phyloP scores from a whole-genome alignment of 2,113 vertebrate genomes.

The Grus americana region DNA sequence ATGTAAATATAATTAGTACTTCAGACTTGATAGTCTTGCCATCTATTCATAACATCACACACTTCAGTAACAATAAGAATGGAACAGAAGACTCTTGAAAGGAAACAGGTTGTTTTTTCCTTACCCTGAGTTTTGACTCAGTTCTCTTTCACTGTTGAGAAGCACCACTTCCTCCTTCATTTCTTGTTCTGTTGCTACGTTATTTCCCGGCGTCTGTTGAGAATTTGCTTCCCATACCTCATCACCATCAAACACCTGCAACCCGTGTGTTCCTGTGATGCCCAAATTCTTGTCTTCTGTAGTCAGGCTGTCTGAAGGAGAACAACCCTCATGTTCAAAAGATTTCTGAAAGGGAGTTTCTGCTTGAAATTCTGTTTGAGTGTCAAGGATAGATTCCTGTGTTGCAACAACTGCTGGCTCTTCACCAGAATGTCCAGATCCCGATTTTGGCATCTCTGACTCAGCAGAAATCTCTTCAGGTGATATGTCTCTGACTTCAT shows the following conservation, averaged over 20 bases:
- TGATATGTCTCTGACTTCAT: constrained; percentile 53
- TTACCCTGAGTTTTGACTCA: constrained; percentile 63
- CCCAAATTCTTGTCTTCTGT: background rate
- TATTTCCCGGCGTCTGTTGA: background rate
- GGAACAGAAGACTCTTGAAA: background rate
- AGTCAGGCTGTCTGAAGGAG: constrained; percentile 1
- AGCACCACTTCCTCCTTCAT: constrained; percentile 47
- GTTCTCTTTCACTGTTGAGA: constrained; percentile 33
- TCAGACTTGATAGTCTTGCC: background rate
- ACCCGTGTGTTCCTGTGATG: background rate
- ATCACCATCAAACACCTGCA: constrained; percentile 3
- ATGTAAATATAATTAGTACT: background rate
- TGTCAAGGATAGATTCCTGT: background rate
- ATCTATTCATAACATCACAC: background rate
- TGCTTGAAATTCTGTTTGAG: background rate
- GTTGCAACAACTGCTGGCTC: constrained; percentile 13
- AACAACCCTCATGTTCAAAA: constrained; percentile 8
- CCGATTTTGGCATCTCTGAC: constrained; percentile 55
- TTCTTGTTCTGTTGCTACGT: constrained; percentile 6
- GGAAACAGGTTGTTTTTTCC: constrained; percentile 21
- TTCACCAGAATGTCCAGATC: background rate
- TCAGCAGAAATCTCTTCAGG: constrained; percentile 64
- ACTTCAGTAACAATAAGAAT: background rate
- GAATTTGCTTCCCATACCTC: constrained; percentile 48
- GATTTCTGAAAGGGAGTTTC: constrained; percentile 30